phyloP scores from a whole-genome alignment of 2,888 invertebrate species.

The Boloria euphrosyne region DNA sequence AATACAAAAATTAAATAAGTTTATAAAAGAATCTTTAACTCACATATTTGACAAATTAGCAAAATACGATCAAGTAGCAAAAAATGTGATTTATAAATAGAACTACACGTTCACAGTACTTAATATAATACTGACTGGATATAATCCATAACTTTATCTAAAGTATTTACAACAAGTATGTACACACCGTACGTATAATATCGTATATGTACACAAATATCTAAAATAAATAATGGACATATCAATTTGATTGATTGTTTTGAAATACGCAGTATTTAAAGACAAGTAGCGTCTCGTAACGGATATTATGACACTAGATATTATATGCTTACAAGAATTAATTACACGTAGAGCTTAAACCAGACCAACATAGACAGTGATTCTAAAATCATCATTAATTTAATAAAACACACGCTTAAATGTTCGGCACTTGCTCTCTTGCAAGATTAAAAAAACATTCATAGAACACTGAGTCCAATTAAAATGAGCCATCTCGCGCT shows the following conservation, averaged over 20 bases:
- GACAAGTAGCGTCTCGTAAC: constrained; percentile 56
- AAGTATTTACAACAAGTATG: constrained; percentile 73
- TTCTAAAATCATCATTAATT: not conserved
- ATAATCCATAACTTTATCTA: constrained; percentile 54
- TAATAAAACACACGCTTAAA: not conserved
- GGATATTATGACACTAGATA: constrained; percentile 34
- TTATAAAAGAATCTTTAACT: constrained; percentile 14
- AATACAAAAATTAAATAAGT: constrained; percentile 29
- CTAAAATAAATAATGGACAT: constrained; percentile 79
- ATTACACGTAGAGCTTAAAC: not conserved
- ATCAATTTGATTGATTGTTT: constrained; percentile 76
- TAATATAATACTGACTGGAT: constrained; percentile 73
- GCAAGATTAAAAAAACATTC: not conserved
- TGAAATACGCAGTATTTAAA: constrained; percentile 63
- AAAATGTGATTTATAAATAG: constrained; percentile 34
- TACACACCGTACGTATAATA: constrained; percentile 62
- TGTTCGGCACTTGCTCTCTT: not conserved
- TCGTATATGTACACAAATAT: constrained; percentile 70
- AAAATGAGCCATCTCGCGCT: not conserved
- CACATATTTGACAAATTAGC: constrained; percentile 27
- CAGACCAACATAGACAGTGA: not conserved
- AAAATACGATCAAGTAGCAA: constrained; percentile 32
- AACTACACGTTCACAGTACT: constrained; percentile 52
- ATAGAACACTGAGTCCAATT: not conserved
- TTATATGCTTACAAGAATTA: constrained; percentile 16